A percentile compares a stretch with the other conserved stretches of the same genome.
Conservation (phyloP, 2,797 vertebrate species). For the Coregonus ussuriensis region DNA sequence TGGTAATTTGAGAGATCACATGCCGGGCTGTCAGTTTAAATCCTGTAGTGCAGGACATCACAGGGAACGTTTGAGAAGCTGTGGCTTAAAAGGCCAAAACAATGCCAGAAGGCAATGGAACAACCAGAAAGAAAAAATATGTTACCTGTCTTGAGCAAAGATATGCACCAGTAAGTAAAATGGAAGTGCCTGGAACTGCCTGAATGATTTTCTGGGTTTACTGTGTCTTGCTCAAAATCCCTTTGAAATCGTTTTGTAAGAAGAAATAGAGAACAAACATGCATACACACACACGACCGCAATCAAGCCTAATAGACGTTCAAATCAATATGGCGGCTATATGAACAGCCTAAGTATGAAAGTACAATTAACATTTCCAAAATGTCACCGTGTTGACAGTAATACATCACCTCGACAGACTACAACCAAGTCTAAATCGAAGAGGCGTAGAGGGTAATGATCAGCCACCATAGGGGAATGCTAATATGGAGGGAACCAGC, state of each 20-base stretch:
- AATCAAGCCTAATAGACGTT: not conserved
- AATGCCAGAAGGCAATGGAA: not conserved
- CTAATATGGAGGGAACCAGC: not conserved
- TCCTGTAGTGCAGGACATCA: not conserved
- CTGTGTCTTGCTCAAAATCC: not conserved
- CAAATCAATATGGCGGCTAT: not conserved
- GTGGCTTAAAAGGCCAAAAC: not conserved
- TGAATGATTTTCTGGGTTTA: not conserved
- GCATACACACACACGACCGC: not conserved
- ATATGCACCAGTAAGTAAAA: not conserved
- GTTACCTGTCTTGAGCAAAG: not conserved
- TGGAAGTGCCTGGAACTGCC: not conserved
- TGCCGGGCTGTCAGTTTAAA: not conserved
- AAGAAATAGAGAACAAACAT: not conserved
- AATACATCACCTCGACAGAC: not conserved
- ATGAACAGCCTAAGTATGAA: not conserved
- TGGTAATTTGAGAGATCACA: not conserved
- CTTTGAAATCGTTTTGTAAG: not conserved
- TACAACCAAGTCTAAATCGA: not conserved
- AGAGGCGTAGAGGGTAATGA: not conserved
- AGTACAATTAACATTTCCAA: not conserved
- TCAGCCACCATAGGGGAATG: not conserved
- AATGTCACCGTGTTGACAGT: not conserved
- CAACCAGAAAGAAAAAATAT: not conserved
- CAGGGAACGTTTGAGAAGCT: not conserved